Conservation (phyloP, 2,888 invertebrate genomes). For the Clivina fossor region DNA sequence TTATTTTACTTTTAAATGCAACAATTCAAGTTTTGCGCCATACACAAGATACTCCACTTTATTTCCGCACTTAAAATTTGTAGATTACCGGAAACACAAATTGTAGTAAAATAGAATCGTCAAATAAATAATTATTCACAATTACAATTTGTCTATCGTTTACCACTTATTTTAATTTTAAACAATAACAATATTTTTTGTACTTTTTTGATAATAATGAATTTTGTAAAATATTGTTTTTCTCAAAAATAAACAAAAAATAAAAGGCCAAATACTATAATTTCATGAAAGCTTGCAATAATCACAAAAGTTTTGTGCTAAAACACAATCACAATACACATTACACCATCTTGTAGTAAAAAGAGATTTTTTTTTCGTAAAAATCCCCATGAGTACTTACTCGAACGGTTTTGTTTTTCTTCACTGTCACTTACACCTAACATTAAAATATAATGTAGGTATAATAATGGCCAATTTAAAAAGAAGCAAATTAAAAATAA, state of each 20-base stretch:
- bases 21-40: too few species aligned
- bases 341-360: constrained; percentile 14
- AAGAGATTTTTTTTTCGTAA: constrained; percentile 21
- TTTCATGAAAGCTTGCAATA: constrained; percentile 23
- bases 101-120: too few species aligned
- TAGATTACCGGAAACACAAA: too few species aligned
- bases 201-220: not conserved
- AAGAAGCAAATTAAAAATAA: constrained; percentile 13
- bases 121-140: too few species aligned
- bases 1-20: too few species aligned
- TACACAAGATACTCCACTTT: too few species aligned
- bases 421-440: constrained; percentile 28
- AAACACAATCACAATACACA: constrained; percentile 23
- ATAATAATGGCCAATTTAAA: constrained; percentile 25
- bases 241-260: not conserved
- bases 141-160: too few species aligned
- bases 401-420: constrained; percentile 28
- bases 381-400: constrained; percentile 23
- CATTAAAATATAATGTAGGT: constrained; percentile 31
- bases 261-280: too few species aligned
- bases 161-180: too few species aligned
- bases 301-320: constrained; percentile 24
- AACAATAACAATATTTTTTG: too few species aligned
- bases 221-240: not conserved
- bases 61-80: too few species aligned